Conservation (phyloP, 2,113 vertebrate genomes). For the Carassius carassius region DNA sequence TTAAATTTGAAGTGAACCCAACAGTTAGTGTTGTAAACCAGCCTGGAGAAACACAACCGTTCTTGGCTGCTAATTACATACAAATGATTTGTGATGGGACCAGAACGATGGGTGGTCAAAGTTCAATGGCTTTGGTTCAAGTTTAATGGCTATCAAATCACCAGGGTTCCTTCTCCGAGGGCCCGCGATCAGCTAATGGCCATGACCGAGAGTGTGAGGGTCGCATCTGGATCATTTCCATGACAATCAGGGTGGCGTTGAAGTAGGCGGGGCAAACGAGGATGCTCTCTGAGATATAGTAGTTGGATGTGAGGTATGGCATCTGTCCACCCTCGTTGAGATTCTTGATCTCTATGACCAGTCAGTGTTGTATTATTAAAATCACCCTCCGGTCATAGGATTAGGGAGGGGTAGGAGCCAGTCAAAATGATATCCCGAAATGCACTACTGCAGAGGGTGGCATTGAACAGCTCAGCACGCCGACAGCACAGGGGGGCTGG, state of each 20-base stretch:
- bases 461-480: constrained; percentile 27
- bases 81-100: constrained; percentile 36
- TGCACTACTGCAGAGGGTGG: constrained; percentile 29
- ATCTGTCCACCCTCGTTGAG: constrained; percentile 35
- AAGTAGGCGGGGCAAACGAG: neutral
- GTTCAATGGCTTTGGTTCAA: constrained; percentile 25
- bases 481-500: neutral
- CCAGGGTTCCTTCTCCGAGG: constrained; percentile 37
- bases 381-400: constrained; percentile 27
- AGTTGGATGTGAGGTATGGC: neutral
- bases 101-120: constrained; percentile 31
- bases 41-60: constrained; percentile 16
- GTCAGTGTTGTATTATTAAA: constrained; percentile 51
- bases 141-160: constrained; percentile 41
- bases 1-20: neutral
- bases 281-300: neutral
- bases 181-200: constrained; percentile 42
- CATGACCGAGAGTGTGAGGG: constrained; percentile 27
- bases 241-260: constrained; percentile 45
- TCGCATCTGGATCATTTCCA: constrained; percentile 54
- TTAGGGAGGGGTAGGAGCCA: constrained; percentile 5
- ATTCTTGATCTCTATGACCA: constrained; percentile 44
- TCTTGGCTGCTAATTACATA: constrained; percentile 36
- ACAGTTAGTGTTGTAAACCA: neutral
- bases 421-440: constrained; percentile 25